Evolutionary conservation across 2,113 vertebrate species (phyloP), one percentile per base, ranked within the genome.

Genomic region (Hipposideros armiger): DNA sequence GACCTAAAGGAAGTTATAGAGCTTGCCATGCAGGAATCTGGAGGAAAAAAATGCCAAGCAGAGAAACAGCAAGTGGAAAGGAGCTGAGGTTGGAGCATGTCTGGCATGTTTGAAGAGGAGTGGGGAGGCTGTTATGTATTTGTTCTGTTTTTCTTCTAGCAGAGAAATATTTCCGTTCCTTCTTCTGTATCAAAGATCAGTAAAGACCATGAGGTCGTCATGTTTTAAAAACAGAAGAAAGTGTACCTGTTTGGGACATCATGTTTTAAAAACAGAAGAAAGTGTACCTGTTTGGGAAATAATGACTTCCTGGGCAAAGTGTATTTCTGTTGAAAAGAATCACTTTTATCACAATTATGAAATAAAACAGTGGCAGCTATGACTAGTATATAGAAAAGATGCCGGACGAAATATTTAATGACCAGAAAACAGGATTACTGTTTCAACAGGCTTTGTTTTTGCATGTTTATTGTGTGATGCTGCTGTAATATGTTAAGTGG

Each of bases 191-290:
- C 42, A 86, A 54, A 94, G 40, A 47, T 81, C 15, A 74, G 13
- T 60, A 80, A 87, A 60, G 83, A 85, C 28, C 5, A 74, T 16
- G 24, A 36, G 62, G 45, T 73, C 42, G 69, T 73, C 19, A 70
- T 83, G 32, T 83, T 91, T 94, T 22, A 56, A 74, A 42, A 83
- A 86, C 17, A 74, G 28, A 91, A 77, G 32, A 94, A 94, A 83
- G 56, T 4, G 5, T 67, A 36, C 95, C 19, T 74, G n/a, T 78
- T 74, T 74, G 22, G 40, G n/a, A 88, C 36, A 36, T 36, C 36
- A 70, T 83, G 32, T 83, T 91, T 94, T 22, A 56, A 74, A 42
- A 83, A 86, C 17, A 74, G 28, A 91, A 77, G 32, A 94, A 94
- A 83, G 56, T 4, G 5, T 67, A 36, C 95, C 19, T 74, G n/a